Evolutionary conservation across 2,797 vertebrate genomes (phyloP).

Genomic region (Coreius guichenoti): DNA sequence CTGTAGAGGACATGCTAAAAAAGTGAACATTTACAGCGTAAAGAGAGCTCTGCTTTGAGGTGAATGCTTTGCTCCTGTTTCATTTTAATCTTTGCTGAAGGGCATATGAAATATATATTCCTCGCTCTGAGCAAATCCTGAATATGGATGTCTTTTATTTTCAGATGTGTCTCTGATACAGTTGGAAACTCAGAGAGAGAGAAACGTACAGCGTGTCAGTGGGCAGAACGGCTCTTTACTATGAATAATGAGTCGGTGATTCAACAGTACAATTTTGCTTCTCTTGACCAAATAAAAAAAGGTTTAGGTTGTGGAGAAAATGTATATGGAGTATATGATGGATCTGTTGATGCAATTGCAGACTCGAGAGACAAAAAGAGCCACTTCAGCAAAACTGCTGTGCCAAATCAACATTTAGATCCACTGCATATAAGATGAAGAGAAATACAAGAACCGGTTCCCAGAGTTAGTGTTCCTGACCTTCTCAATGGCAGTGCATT

Average conservation of each 20-base stretch:
- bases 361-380: background rate
- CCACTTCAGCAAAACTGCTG: conserved; percentile 24
- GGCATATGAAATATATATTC: conserved; percentile 58
- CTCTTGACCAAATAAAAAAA: conserved; percentile 35
- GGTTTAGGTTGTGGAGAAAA: conserved; percentile 1
- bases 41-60: background rate
- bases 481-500: background rate
- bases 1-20: background rate
- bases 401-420: conserved; percentile 42
- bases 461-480: background rate
- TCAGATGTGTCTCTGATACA: conserved; percentile 27
- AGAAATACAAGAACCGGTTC: background rate
- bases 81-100: conserved; percentile 50
- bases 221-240: conserved; percentile 30
- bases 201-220: background rate
- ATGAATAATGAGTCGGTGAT: conserved; percentile 58
- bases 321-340: conserved; percentile 23
- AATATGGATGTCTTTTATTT: conserved; percentile 55
- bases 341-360: conserved; percentile 48
- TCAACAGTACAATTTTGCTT: conserved; percentile 44
- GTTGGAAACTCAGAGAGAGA: conserved; percentile 30
- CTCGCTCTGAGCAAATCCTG: conserved; percentile 45
- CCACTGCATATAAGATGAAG: conserved; percentile 17
- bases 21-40: background rate
- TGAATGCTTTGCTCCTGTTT: conserved; percentile 45